These are phyloP conservation scores for Callospermophilus lateralis DNA, from an alignment of 2,113 vertebrate species.

Conservation along the genomic window DNA sequence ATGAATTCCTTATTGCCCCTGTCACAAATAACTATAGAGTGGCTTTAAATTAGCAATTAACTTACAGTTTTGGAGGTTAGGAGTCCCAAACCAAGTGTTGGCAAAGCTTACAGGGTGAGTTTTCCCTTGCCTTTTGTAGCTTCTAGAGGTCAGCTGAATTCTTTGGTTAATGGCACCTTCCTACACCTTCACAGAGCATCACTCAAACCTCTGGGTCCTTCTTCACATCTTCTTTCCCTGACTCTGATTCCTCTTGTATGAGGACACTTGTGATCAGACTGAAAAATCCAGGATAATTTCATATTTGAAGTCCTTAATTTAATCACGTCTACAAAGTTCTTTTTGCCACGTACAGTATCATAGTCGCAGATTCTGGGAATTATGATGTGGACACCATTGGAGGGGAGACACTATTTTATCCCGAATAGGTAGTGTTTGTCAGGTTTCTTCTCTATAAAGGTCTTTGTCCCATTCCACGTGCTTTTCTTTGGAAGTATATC, in stretches of 20 bases:
- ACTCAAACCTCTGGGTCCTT: background rate
- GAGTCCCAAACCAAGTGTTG: background rate
- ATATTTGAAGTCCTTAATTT: background rate
- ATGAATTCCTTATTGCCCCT: background rate
- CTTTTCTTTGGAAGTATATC: background rate
- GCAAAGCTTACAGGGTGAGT: background rate
- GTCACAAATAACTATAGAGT: background rate
- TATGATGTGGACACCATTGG: background rate
- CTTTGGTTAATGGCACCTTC: background rate
- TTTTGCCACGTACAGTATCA: background rate
- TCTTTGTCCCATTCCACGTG: background rate
- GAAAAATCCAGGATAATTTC: too few relatives aligned
- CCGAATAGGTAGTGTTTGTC: background rate
- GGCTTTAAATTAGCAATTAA: background rate
- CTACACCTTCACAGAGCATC: background rate
- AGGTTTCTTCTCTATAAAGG: slow-evolving; percentile 24
- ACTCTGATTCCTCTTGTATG: background rate
- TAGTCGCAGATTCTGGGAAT: background rate
- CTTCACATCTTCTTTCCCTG: background rate
- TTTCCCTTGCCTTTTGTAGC: background rate
- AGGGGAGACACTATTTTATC: background rate
- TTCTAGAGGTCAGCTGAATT: background rate
- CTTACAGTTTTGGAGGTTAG: background rate
- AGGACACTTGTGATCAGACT: background rate
- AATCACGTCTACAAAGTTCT: background rate